Conservation (phyloP, 2,797 vertebrate genomes). For the Gymnocypris eckloni region DNA sequence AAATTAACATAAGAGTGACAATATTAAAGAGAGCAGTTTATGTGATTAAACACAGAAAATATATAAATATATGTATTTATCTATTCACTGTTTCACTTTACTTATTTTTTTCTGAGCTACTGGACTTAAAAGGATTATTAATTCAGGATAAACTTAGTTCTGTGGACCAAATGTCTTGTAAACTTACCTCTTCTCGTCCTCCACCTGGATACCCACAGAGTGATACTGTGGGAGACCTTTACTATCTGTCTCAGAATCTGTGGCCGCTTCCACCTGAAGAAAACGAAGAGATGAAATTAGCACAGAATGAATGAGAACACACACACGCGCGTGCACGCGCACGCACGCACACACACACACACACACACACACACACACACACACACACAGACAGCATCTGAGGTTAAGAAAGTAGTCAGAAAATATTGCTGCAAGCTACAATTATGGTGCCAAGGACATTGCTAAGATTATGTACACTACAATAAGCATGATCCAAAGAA, state of each 20-base stretch:
- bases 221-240: constrained; percentile 94
- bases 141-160: not conserved
- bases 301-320: not conserved
- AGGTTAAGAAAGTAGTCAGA: not conserved
- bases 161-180: not conserved
- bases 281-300: constrained; percentile 65
- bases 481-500: not conserved
- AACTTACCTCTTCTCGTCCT: constrained; percentile 91
- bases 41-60: not conserved
- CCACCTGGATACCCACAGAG: constrained; percentile 95
- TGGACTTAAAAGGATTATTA: not conserved
- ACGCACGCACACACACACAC: too few relatives aligned
- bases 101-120: not conserved
- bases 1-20: not conserved
- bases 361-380: too few relatives aligned
- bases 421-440: constrained; percentile 1
- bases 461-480: not conserved
- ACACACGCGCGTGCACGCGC: too few relatives aligned
- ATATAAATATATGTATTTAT: not conserved
- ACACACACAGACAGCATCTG: not conserved
- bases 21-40: not conserved
- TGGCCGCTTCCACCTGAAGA: constrained; percentile 92
- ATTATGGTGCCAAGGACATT: not conserved
- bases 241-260: constrained; percentile 93
- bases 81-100: not conserved